Base-by-base conservation (phyloP, 2,113 vertebrate genomes). In the Dendrocopos noguchii region DNA sequence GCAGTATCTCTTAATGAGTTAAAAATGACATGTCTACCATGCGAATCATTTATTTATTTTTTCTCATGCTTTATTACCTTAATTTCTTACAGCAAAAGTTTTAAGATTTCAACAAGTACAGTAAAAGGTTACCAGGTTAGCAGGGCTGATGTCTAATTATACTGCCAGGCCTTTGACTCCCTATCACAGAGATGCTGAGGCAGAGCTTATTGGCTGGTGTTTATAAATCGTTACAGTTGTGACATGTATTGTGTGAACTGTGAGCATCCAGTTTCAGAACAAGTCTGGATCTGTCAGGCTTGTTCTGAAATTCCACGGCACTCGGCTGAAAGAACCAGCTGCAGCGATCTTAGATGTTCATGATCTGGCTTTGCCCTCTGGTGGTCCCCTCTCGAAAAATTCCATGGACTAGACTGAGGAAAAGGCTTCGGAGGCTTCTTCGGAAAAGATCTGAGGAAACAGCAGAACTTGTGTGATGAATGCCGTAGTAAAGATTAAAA, bases 341-440 rank as follows among this genome's bases (percentile, higher is more conserved):
- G 24, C 27, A 16, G 60, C 0, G 1, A 86, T 25, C 57, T 90
- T 19, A 20, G 28, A 34, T 18, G 80, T 84, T 92, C 33, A 39
- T 60, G 82, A 74, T 90, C 72, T 80, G 42, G 64, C 65, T 96
- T 96, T 96, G 95, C 95, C 95, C 95, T 95, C 95, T 95, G 90
- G 52, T 77, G 93, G 95, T 63, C 52, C 65, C 21, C 8, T 24
- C 52, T n/a, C 5, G 68, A 90, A 96, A 93, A 88, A 66, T 64
- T 82, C 56, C 44, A 10, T 0, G 5, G 27, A 14, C 15, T 80
- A 1, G 1, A 42, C 59, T 64, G 15, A 55, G 7, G 15, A 28
- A 84, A 82, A 61, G 3, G 5, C 25, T 47, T 50, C 19, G 42
- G 52, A 64, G 8, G 7, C 11, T 46, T 36, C 34, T 36, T 36